These are phyloP conservation scores for Anthonomus grandis DNA, from an alignment of 1,140 invertebrate genomes.

Conservation along the genomic window DNA sequence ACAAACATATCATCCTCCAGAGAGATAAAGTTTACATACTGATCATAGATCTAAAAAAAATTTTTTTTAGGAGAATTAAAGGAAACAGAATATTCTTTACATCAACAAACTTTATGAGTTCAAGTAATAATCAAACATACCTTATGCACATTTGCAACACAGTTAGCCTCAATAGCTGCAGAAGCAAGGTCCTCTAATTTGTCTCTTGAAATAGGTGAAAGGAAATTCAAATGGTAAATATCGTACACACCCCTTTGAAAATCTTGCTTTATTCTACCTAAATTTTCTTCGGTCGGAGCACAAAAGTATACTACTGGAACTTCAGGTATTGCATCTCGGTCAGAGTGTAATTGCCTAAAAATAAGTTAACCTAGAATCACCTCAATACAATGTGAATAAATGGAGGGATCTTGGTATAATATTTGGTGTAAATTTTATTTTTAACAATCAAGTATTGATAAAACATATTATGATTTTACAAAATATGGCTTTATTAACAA, in stretches of 20 bases:
- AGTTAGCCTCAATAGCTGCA: conserved; percentile 83
- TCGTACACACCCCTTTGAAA: conserved; percentile 92
- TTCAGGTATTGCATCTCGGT: conserved; percentile 94
- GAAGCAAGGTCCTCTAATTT: conserved; percentile 95
- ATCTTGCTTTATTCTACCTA: conserved; percentile 90
- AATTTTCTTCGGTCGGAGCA: conserved; percentile 94
- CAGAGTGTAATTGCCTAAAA: conserved; percentile 83
- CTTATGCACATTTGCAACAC: conserved; percentile 88
- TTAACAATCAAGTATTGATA: no score
- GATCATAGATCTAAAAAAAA: conserved; percentile 75
- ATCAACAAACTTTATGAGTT: conserved; percentile 7
- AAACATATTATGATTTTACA: no score
- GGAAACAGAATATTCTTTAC: conserved; percentile 1
- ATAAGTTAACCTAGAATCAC: not conserved
- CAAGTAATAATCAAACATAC: conserved; percentile 48
- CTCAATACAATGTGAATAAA: not conserved
- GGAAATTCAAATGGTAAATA: conserved; percentile 96
- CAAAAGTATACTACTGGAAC: conserved; percentile 99
- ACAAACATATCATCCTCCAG: conserved; percentile 98
- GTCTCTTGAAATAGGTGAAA: conserved; percentile 90
- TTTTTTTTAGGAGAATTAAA: no score
- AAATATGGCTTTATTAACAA: no score
- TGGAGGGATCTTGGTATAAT: no score
- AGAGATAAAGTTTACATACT: conserved; percentile 98
- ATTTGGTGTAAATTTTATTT: no score